Percentiles rank a stretch among this genome's conserved stretches.
These are phyloP conservation scores for Ctenomys sociabilis DNA, from an alignment of 2,113 vertebrate species.

Conservation along the genomic window DNA sequence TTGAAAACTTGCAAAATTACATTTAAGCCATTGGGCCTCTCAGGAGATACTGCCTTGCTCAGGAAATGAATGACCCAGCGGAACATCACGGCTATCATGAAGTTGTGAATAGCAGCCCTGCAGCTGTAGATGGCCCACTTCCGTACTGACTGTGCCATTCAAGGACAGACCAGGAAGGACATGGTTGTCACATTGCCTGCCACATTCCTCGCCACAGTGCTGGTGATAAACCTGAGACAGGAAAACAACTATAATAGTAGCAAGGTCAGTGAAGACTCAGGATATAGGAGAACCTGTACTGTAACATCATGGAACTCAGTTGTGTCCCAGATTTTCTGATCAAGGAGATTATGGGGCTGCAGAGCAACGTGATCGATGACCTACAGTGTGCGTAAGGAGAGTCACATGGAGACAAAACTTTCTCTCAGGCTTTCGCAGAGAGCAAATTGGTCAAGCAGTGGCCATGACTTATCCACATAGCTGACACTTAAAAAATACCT, in stretches of 20 bases:
- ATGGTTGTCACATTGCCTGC: not conserved
- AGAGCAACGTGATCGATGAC: too few species aligned
- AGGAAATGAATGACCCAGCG: conserved; percentile 73
- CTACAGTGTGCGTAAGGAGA: too few species aligned
- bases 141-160: not conserved
- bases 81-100: conserved; percentile 77
- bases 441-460: too few species aligned
- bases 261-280: too few species aligned
- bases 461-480: too few species aligned
- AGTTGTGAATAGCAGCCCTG: conserved; percentile 73
- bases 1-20: conserved; percentile 72
- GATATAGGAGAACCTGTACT: too few species aligned
- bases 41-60: conserved; percentile 61
- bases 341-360: too few species aligned
- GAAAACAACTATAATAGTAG: not conserved
- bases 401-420: too few species aligned
- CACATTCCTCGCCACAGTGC: not conserved
- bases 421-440: too few species aligned
- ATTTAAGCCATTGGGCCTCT: conserved; percentile 34
- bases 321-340: too few species aligned
- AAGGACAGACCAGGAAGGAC: conserved; percentile 51
- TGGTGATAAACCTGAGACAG: not conserved
- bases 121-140: conserved; percentile 42
- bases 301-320: too few species aligned
- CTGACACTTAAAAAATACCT: too few species aligned